A percentile compares a stretch with the other conserved stretches of the same genome.
Conservation (phyloP, 1,140 invertebrate genomes). For the Hyposmocoma kahamanoa region DNA sequence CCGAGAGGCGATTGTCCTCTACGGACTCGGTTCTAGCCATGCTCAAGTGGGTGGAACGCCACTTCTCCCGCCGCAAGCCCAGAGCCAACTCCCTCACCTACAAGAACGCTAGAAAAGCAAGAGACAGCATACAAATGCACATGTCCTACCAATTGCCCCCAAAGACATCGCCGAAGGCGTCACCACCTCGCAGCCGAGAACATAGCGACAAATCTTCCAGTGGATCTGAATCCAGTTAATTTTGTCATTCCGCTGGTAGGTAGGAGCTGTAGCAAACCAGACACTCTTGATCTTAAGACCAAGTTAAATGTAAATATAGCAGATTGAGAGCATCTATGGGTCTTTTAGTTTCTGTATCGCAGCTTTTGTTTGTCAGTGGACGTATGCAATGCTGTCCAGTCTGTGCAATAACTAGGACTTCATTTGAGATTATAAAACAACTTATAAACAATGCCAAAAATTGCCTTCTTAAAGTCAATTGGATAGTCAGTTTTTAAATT, state of each 20-base stretch:
- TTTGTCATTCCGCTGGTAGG: background rate
- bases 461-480: too few relatives aligned
- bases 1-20: slow-evolving; percentile 87
- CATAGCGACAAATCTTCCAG: slow-evolving; percentile 44
- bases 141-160: slow-evolving; percentile 76
- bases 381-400: too few relatives aligned
- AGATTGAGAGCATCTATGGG: too few relatives aligned
- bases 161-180: slow-evolving; percentile 37
- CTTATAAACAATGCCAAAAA: too few relatives aligned
- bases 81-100: slow-evolving; percentile 75
- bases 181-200: slow-evolving; percentile 39
- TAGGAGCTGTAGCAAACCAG: too few relatives aligned
- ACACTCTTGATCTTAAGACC: too few relatives aligned
- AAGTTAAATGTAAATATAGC: slow-evolving; percentile 27
- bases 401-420: too few relatives aligned
- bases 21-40: slow-evolving; percentile 91
- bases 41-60: slow-evolving; percentile 91
- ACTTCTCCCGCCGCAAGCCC: slow-evolving; percentile 84
- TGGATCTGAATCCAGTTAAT: slow-evolving; percentile 39
- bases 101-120: slow-evolving; percentile 73
- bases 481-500: too few relatives aligned
- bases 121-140: slow-evolving; percentile 79
- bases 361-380: too few relatives aligned
- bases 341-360: too few relatives aligned
- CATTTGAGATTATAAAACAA: too few relatives aligned